A percentile compares a stretch with the other conserved stretches of the same genome.
These are phyloP conservation scores for Philopedon plagiatum DNA, from an alignment of 2,888 invertebrate genomes.

Conservation along the genomic window DNA sequence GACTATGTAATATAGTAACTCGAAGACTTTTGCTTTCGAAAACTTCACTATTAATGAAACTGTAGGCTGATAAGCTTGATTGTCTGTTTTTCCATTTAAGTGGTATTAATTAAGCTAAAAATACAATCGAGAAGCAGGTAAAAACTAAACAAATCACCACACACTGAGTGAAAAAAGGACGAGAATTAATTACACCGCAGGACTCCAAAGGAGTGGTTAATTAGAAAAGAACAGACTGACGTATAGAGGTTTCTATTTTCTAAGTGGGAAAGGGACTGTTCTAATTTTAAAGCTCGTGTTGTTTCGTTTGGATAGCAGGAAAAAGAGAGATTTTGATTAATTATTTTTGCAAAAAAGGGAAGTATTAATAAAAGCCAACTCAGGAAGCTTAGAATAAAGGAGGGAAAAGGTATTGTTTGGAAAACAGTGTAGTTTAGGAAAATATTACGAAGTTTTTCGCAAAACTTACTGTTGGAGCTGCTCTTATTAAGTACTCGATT, in stretches of 20 bases:
- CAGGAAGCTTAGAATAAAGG: not conserved
- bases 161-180: conserved; percentile 28
- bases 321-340: conserved; percentile 21
- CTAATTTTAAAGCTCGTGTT: conserved; percentile 25
- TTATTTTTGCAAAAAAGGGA: conserved; percentile 19
- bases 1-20: too few relatives aligned
- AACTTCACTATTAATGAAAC: too few relatives aligned
- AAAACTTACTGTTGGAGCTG: too few relatives aligned
- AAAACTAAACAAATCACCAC: conserved; percentile 37
- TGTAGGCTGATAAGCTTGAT: conserved; percentile 13
- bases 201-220: conserved; percentile 37
- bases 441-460: too few relatives aligned
- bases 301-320: conserved; percentile 8
- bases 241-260: conserved; percentile 34
- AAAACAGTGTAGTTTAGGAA: too few relatives aligned
- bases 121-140: conserved; percentile 16
- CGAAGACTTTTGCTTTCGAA: too few relatives aligned
- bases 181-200: conserved; percentile 40
- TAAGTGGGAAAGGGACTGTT: conserved; percentile 20
- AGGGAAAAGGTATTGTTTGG: not conserved
- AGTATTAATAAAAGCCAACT: not conserved
- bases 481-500: too few relatives aligned
- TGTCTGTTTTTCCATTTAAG: conserved; percentile 38
- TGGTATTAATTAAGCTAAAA: conserved; percentile 19
- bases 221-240: conserved; percentile 36